These are phyloP conservation scores for Chaetodon trifasciatus DNA, from an alignment of 2,797 vertebrate genomes.

Conservation along the genomic window DNA sequence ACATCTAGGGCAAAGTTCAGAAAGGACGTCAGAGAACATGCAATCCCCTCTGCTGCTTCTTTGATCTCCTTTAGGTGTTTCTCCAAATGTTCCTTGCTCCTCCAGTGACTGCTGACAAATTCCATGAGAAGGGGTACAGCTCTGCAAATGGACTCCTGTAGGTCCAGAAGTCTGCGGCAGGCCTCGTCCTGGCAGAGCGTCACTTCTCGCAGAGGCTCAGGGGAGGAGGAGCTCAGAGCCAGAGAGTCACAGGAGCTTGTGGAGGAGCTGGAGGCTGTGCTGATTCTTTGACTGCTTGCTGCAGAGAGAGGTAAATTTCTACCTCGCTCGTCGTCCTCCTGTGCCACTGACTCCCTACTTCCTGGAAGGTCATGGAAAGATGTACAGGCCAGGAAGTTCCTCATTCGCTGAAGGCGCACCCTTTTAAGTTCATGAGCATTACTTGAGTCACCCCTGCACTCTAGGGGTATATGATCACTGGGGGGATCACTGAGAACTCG, in stretches of 20 bases:
- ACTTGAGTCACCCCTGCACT: slow-evolving; percentile 69
- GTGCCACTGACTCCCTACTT: slow-evolving; percentile 10
- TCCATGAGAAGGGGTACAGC: slow-evolving; percentile 90
- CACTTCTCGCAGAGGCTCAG: slow-evolving; percentile 83
- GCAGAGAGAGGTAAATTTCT: slow-evolving; percentile 20
- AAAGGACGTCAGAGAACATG: slow-evolving; percentile 86
- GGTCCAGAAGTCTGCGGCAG: slow-evolving; percentile 81
- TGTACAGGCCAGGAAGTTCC: slow-evolving; percentile 51
- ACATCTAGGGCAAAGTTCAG: slow-evolving; percentile 88
- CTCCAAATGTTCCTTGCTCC: slow-evolving; percentile 88
- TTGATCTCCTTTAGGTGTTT: slow-evolving; percentile 88
- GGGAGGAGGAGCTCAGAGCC: slow-evolving; percentile 77
- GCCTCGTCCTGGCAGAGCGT: slow-evolving; percentile 86
- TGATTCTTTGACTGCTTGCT: slow-evolving; percentile 85
- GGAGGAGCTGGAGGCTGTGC: slow-evolving; percentile 87
- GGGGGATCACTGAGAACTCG: slow-evolving; percentile 16
- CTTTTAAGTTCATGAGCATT: slow-evolving; percentile 61
- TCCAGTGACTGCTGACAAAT: slow-evolving; percentile 95
- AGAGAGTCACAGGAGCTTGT: slow-evolving; percentile 83
- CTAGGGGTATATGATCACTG: slow-evolving; percentile 69
- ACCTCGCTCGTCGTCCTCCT: slow-evolving; percentile 47
- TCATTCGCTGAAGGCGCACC: slow-evolving; percentile 63
- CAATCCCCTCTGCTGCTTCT: slow-evolving; percentile 84
- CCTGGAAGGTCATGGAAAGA: slow-evolving; percentile 55
- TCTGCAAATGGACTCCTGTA: slow-evolving; percentile 88